Percentiles rank a stretch among this genome's conserved stretches.
Conservation (phyloP, 1,140 invertebrate species). For the Popillia japonica region DNA sequence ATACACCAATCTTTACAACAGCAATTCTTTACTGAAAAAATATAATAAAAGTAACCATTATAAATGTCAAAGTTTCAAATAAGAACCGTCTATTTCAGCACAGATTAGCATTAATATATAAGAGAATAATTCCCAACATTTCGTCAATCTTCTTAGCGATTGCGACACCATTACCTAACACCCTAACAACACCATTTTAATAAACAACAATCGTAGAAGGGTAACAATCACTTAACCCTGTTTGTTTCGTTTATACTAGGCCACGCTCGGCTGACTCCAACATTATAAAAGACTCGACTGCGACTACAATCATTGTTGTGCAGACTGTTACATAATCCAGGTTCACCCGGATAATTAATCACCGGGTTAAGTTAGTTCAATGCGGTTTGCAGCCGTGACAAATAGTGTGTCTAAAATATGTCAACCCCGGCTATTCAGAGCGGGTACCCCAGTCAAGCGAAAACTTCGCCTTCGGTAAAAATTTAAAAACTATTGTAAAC, state of each 20-base stretch:
- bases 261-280: constrained; percentile 45
- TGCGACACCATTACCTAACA: no score
- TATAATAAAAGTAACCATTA: no score
- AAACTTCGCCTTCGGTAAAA: constrained; percentile 47
- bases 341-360: constrained; percentile 53
- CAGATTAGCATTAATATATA: no score
- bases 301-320: not conserved
- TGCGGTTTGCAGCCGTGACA: constrained; percentile 52
- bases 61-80: no score
- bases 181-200: no score
- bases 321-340: constrained; percentile 47
- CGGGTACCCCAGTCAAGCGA: not conserved
- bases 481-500: constrained; percentile 50
- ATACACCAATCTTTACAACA: no score
- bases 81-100: no score
- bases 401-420: constrained; percentile 54
- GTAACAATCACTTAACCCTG: constrained; percentile 48
- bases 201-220: not conserved
- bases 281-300: constrained; percentile 35
- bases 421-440: constrained; percentile 49
- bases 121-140: no score
- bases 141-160: no score
- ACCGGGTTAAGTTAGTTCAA: constrained; percentile 42
- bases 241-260: constrained; percentile 44
- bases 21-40: no score